phyloP scores from a whole-genome alignment of 2,888 invertebrate species.

The Polydrusus cervinus region DNA sequence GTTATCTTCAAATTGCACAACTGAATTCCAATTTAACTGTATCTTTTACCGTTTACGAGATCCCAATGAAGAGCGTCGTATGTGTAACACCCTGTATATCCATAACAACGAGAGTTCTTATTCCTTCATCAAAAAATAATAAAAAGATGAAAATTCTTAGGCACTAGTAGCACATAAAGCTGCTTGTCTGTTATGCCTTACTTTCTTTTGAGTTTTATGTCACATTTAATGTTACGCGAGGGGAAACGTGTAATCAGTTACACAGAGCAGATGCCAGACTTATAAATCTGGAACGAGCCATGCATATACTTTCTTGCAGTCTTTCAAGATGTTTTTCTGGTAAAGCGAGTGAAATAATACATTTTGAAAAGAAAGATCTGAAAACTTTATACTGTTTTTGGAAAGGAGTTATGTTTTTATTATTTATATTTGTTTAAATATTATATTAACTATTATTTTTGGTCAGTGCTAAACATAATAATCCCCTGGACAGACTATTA shows the following conservation, averaged over 20 bases:
- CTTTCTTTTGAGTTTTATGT: constrained; percentile 31
- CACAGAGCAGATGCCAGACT: constrained; percentile 29
- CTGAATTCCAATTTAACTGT: no score
- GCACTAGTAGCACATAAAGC: constrained; percentile 24
- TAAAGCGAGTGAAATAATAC: constrained; percentile 11
- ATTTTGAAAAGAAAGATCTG: no score
- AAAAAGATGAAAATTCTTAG: constrained; percentile 16
- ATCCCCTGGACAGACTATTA: no score
- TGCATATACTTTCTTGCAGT: constrained; percentile 27
- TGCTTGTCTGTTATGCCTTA: constrained; percentile 27
- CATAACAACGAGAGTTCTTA: not conserved
- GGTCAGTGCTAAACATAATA: no score
- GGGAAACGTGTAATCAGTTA: constrained; percentile 31
- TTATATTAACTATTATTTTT: no score
- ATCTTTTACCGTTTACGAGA: no score
- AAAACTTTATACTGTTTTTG: not conserved
- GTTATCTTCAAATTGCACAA: no score
- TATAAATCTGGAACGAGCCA: constrained; percentile 30
- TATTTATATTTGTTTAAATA: no score
- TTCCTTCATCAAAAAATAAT: constrained; percentile 13
- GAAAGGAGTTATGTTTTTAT: not conserved
- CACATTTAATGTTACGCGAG: constrained; percentile 28
- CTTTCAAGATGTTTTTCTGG: constrained; percentile 12
- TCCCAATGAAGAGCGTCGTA: no score
- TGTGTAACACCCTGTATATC: no score